Evolutionary conservation across 2,113 vertebrate species (phyloP), one percentile per base, ranked within the genome.

Genomic region (Cyanoramphus novaezelandiae): DNA sequence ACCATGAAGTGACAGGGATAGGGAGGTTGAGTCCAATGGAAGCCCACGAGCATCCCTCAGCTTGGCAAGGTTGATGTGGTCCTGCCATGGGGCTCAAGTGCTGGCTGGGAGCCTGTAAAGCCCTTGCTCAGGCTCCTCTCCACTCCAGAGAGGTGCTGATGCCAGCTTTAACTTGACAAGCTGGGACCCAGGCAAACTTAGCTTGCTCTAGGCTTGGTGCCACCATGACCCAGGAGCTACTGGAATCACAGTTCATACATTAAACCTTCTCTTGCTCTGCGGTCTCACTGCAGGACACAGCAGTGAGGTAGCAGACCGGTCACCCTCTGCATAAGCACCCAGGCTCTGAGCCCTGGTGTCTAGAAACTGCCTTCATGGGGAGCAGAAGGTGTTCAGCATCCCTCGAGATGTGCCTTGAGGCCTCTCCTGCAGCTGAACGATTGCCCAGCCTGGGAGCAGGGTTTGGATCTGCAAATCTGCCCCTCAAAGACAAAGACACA

Each of bases 51-150:
- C 24, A 28, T 10, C 60, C 33, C 21, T 59, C 62, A 47, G 84
- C 25, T 68, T 37, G 0, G 7, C 16, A 33, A 11, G 44, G 33
- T 13, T 65, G 70, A 11, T 0, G 0, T 17, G 35, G 41, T 44
- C 52, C 41, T 72, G 52, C 43, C 41, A 2, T 2, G 10, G 52
- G 13, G 60, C 46, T 67, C 59, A 78, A 78, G 71, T 0, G 0
- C 52, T 12, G 41, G 10, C 79, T 67, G 44, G 28, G 35, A 87
- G n/a, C 83, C 55, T 12, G 21, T 18, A n/a, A 6, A 4, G 20
- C 17, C 31, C 29, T 25, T 1, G 2, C 21, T 13, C 23, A 44
- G 60, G n/a, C 23, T 14, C 11, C 31, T 57, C 37, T 52, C 33
- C 15, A 10, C 18, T 64, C 43, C 47, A 81, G 49, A 68, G 33